These are phyloP conservation scores for Aporophyla lueneburgensis DNA, from an alignment of 2,888 invertebrate species.

Conservation along the genomic window DNA sequence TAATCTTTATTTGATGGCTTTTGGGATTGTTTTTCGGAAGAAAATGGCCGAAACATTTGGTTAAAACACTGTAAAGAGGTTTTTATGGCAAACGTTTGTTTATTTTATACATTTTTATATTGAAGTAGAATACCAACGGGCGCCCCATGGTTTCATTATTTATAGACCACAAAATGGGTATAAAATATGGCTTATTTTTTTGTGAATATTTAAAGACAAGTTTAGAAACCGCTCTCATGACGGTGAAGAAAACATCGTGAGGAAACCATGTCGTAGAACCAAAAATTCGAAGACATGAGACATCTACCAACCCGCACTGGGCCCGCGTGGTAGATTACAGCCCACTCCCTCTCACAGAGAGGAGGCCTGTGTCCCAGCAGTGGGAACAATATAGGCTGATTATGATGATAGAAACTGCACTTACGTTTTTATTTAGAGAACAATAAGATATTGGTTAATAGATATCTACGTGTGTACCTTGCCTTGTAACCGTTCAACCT, in stretches of 20 bases:
- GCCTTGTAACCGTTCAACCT: not conserved
- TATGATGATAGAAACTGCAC: too few relatives aligned
- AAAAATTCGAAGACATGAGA: too few relatives aligned
- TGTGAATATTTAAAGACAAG: not conserved
- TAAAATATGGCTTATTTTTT: not conserved
- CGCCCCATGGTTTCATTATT: constrained; percentile 3
- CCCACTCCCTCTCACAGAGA: too few relatives aligned
- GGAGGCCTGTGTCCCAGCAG: too few relatives aligned
- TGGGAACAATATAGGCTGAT: too few relatives aligned
- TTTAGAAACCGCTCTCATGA: too few relatives aligned
- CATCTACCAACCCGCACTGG: too few relatives aligned
- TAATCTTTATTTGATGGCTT: constrained; percentile 38
- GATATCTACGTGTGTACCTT: not conserved
- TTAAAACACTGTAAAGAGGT: constrained; percentile 39
- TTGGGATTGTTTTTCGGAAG: constrained; percentile 24
- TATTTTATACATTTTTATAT: constrained; percentile 45
- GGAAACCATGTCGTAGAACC: too few relatives aligned
- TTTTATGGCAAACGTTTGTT: constrained; percentile 34
- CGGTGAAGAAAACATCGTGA: too few relatives aligned
- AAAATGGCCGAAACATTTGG: constrained; percentile 40
- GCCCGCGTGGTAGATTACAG: too few relatives aligned
- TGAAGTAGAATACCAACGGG: constrained; percentile 17
- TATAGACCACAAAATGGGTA: not conserved
- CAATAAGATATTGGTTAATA: not conserved
- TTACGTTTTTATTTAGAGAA: not conserved